Base-by-base conservation (phyloP, 2,113 vertebrate species). In the Tichodroma muraria region DNA sequence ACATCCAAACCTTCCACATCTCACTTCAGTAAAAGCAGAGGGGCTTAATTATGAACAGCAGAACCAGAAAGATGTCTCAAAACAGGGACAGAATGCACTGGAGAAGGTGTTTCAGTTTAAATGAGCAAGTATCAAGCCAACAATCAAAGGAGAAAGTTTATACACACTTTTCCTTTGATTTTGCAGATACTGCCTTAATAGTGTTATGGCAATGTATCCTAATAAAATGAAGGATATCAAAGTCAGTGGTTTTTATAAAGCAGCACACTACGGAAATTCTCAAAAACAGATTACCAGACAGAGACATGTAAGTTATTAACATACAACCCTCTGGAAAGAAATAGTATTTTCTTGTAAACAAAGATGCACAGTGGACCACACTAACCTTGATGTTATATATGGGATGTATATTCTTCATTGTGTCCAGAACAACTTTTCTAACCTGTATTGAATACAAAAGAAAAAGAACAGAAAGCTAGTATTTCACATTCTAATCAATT, bases 301-400 rank as follows among this genome's bases (percentile, higher is more conserved):
- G 38, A 73, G 64, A 79, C 13, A 76, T 10, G 2, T 20, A 33
- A 52, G 27, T 53, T 81, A 57, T 47, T 66, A 91, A 57, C 9
- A 66, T 5, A 80, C 2, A 81, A 16, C 10, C 15, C 33, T 85
- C 44, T 59, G 9, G 27, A 19, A 88, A 40, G 12, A 79, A 79
- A 66, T 1, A 47, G 11, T 14, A 40, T 9, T 85, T 85, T 76
- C 38, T 68, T 85, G 37, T 47, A 89, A 89, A 86, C 19, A 88
- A 77, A 89, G 50, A 52, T 11, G 15, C 13, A 78, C 9, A 57
- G 15, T 30, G 27, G 57, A 65, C 7, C 23, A 53, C 0, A 33
- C 97, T 97, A 88, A 99, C 99, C 98, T 99, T 99, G 85, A 99
- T 99, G 95, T 99, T 99, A 97, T 99, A 99, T 97, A 99, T 99